Conservation (phyloP, 2,797 vertebrate species). For the Prunella strophiata region DNA sequence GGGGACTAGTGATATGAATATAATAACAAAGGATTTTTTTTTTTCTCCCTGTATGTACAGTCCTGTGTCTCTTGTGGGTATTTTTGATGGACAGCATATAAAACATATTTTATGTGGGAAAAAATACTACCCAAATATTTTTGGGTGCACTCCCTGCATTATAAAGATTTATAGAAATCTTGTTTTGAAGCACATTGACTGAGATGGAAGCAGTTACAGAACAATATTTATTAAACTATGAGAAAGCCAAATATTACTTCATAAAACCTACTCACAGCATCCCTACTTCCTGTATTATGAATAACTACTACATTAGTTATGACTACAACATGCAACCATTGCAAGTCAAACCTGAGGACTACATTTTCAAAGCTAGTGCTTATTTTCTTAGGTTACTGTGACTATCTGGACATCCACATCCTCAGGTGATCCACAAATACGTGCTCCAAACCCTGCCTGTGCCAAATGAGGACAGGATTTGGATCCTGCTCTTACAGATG, state of each 20-base stretch:
- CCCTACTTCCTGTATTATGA: neutral
- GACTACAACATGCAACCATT: neutral
- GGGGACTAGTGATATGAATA: neutral
- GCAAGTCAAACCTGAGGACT: neutral
- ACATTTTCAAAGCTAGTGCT: neutral
- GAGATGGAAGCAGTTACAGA: neutral
- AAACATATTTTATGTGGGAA: neutral
- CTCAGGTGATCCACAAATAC: neutral
- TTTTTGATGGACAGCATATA: neutral
- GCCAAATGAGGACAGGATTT: neutral
- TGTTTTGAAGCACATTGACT: neutral
- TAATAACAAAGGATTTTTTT: neutral
- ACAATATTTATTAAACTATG: neutral
- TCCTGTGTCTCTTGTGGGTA: neutral
- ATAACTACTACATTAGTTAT: neutral
- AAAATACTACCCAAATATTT: neutral
- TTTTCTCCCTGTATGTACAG: too few relatives aligned
- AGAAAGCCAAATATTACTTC: slow-evolving; percentile 4
- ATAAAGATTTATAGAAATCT: neutral
- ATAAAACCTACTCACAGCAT: neutral
- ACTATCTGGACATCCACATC: neutral
- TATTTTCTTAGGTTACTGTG: neutral
- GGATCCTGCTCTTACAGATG: neutral
- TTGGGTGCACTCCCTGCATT: neutral
- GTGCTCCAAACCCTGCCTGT: neutral